Percentiles rank a stretch among this genome's conserved stretches.
Evolutionary conservation across 2,888 invertebrate species (phyloP).

Genomic region (Heliconius cydno): DNA sequence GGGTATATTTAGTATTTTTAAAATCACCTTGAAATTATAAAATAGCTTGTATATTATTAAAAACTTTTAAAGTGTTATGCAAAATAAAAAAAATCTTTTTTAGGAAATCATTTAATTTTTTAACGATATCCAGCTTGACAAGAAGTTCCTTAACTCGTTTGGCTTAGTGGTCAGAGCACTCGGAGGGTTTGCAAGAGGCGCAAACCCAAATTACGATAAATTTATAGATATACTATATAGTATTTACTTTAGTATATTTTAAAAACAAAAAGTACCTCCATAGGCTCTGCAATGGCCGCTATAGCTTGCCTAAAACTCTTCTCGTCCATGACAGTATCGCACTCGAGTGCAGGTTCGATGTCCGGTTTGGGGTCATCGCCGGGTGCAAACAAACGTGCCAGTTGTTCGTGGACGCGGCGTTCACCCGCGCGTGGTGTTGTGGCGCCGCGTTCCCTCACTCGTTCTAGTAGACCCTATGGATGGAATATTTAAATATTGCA

Average conservation of each 20-base stretch:
- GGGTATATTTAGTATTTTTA: too few species aligned
- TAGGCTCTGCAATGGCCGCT: constrained; percentile 62
- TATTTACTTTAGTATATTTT: too few species aligned
- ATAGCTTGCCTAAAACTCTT: constrained; percentile 44
- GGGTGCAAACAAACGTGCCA: constrained; percentile 74
- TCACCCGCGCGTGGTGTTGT: constrained; percentile 85
- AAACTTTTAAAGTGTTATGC: too few species aligned
- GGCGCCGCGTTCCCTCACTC: constrained; percentile 88
- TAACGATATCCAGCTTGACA: too few species aligned
- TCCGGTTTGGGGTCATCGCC: constrained; percentile 26
- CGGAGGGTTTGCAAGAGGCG: too few species aligned
- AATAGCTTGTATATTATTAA: background rate
- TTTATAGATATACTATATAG: too few species aligned
- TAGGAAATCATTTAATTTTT: too few species aligned
- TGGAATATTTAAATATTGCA: background rate
- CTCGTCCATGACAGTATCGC: constrained; percentile 39
- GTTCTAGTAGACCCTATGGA: constrained; percentile 87
- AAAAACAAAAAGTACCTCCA: constrained; percentile 60
- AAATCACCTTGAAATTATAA: background rate
- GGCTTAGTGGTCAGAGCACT: too few species aligned
- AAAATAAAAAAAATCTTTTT: too few species aligned
- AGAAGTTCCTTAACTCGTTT: too few species aligned
- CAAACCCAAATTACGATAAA: too few species aligned
- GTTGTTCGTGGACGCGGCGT: constrained; percentile 89
- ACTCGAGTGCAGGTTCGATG: constrained; percentile 45